Conservation (phyloP, 2,888 invertebrate genomes). For the Zele albiditarsus region DNA sequence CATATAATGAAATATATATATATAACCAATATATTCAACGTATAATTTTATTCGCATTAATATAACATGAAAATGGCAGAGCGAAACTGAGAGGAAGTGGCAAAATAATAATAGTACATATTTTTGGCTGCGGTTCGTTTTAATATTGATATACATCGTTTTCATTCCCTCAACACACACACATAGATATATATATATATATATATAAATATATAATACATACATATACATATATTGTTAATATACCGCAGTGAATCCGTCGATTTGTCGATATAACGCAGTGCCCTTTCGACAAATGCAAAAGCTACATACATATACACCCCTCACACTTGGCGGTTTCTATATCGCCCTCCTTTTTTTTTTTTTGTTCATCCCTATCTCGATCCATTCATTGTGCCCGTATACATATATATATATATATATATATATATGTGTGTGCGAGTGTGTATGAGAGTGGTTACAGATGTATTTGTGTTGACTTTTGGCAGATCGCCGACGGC, state of each 20-base stretch:
- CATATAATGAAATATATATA: too few species aligned
- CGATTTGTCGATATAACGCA: conserved; percentile 39
- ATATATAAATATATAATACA: conserved; percentile 42
- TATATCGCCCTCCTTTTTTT: conserved; percentile 30
- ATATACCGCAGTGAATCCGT: conserved; percentile 42
- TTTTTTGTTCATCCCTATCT: conserved; percentile 24
- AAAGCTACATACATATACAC: conserved; percentile 23
- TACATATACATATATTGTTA: not conserved
- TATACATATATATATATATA: not conserved
- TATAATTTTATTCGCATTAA: too few species aligned
- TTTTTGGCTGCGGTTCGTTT: not conserved
- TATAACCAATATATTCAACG: too few species aligned
- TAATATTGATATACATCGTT: conserved; percentile 7
- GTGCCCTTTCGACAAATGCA: conserved; percentile 55
- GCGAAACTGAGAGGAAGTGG: not conserved
- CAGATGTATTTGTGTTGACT: conserved; percentile 32
- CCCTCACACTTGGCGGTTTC: conserved; percentile 15
- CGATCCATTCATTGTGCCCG: conserved; percentile 33
- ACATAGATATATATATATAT: conserved; percentile 10
- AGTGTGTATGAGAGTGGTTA: conserved; percentile 36
- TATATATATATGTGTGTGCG: not conserved
- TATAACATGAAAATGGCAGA: not conserved
- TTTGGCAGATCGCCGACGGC: conserved; percentile 66
- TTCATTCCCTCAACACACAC: conserved; percentile 20
- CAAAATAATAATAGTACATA: not conserved